Base-by-base conservation (phyloP, 2,888 invertebrate species). In the Arenicola marina region DNA sequence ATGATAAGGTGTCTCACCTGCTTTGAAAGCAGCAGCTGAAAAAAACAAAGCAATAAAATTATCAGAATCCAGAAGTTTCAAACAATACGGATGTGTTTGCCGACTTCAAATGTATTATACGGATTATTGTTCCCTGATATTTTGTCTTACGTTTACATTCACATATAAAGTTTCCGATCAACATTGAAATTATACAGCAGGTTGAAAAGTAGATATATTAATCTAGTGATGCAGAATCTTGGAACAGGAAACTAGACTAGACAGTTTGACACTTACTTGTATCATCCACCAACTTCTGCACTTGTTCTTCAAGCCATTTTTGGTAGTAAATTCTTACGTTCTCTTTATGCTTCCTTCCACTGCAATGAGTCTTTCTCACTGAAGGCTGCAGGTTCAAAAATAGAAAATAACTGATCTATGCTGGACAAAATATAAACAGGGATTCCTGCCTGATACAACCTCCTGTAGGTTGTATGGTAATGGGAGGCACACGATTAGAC, bases 281-380 rank as follows among this genome's bases (percentile, higher is more conserved):
- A 62, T 85, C 85, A 77, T 99, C 99, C 70, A 99, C 98, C 59
- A 99, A 86, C 84, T 95, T 92, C 81, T 99, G 99, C 0, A 99
- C 99, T 86, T 99, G 97, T 82, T 99, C 97, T 83, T 99, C 99
- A 93, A 99, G 95, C 99, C 98, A 99, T 86, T 97, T 97, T 84
- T 99, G 98, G 83, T 99, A 99, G 80, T 93, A 99, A 83, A 96
- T 93, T 83, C 98, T 93, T 0, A 99, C 99, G 84, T 99, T 99
- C 81, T 99, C 99, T 84, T 99, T 98, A 85, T 99, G 99, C 85
- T 99, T 99, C 73, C 99, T 88, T 15, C 99, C 99, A 38, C 95
- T 96, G 83, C 98, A 99, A 82, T 99, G 99, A 11, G 99, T 99
- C 87, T 99, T 99, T 66, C 99, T 87, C 2, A 99, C 99, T 68